These are phyloP conservation scores for Falco peregrinus DNA, from an alignment of 2,797 vertebrate species.

Conservation along the genomic window DNA sequence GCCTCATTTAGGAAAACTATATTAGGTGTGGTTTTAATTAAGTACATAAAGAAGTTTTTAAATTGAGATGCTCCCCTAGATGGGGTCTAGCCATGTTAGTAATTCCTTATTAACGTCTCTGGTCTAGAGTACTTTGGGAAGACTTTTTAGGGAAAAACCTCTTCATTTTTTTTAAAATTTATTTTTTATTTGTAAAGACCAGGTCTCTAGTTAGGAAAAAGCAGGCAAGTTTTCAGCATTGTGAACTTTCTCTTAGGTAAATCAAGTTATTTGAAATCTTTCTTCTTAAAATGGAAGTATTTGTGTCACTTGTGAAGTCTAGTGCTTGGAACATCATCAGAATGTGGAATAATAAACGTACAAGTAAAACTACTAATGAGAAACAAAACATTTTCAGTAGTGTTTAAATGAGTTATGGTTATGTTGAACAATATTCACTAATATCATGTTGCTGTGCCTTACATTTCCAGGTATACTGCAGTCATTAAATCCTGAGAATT, in stretches of 20 bases:
- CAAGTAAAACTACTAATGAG: background rate
- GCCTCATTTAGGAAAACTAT: background rate
- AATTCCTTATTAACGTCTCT: background rate
- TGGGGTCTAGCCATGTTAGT: background rate
- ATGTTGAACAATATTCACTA: slow-evolving; percentile 23
- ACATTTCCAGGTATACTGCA: slow-evolving; percentile 7
- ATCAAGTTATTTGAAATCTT: background rate
- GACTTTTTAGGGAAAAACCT: background rate
- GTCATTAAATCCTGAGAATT: slow-evolving; percentile 60
- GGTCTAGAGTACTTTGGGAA: background rate
- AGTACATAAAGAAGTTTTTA: background rate
- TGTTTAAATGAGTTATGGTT: background rate
- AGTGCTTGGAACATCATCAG: background rate
- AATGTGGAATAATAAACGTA: background rate
- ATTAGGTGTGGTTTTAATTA: background rate
- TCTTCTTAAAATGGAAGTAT: background rate
- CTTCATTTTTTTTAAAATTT: too few relatives aligned
- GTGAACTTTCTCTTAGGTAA: background rate
- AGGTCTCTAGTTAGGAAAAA: background rate
- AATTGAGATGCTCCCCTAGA: background rate
- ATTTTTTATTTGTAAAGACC: background rate
- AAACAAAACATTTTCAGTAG: slow-evolving; percentile 14
- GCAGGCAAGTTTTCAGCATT: background rate
- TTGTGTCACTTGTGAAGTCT: background rate
- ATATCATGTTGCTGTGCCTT: slow-evolving; percentile 4